Conservation (phyloP, 1,140 invertebrate species). For the Papilio machaon region DNA sequence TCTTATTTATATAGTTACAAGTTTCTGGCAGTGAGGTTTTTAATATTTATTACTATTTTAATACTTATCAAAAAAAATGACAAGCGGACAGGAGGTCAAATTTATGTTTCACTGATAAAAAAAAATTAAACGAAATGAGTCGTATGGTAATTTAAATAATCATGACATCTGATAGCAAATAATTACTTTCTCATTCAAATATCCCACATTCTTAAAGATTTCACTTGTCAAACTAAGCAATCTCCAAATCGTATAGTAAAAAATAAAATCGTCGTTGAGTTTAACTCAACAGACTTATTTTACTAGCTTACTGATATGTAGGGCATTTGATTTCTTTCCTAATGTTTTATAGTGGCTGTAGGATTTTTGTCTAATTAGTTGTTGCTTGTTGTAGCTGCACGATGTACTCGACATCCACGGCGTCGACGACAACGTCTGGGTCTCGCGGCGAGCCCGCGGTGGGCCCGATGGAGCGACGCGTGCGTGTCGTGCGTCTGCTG, state of each 20-base stretch:
- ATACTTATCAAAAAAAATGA: no score
- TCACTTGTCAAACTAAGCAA: background rate
- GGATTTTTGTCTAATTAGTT: background rate
- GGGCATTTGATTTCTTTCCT: no score
- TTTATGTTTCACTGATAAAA: no score
- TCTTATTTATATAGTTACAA: background rate
- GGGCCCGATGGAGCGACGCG: slow-evolving; percentile 61
- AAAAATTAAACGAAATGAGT: no score
- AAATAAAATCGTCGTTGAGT: no score
- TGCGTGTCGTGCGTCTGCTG: slow-evolving; percentile 74
- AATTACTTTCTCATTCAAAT: background rate
- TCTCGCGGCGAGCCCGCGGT: slow-evolving; percentile 56
- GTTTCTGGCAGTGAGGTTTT: background rate
- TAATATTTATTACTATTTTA: no score
- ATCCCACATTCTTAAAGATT: background rate
- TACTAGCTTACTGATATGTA: no score
- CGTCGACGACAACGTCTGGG: slow-evolving; percentile 74
- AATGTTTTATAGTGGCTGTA: no score
- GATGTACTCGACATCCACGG: slow-evolving; percentile 76
- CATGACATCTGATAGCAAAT: background rate
- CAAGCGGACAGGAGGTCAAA: no score
- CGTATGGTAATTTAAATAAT: background rate
- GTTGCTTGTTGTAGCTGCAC: slow-evolving; percentile 44
- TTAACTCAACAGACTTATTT: no score
- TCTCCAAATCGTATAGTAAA: no score